phyloP scores from a whole-genome alignment of 2,113 vertebrate genomes.

The Trematomus loennbergii region DNA sequence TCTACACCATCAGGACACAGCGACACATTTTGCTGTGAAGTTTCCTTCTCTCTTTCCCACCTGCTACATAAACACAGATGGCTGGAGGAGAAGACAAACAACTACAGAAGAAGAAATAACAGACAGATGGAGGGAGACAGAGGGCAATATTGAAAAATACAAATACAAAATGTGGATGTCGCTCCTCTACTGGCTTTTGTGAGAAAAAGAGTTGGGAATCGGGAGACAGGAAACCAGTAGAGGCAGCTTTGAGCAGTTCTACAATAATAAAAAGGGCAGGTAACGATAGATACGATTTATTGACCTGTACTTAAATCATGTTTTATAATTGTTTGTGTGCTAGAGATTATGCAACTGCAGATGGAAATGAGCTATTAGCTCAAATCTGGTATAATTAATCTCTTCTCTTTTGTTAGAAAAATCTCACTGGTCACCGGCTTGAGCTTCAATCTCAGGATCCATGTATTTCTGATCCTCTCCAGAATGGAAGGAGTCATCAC shows the following conservation, averaged over 20 bases:
- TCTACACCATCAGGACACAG: not conserved
- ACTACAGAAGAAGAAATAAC: slow-evolving; percentile 14
- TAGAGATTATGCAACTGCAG: too few relatives aligned
- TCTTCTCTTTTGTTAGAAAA: too few relatives aligned
- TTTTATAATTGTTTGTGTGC: too few relatives aligned
- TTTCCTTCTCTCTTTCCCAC: slow-evolving; percentile 31
- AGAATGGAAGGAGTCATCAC: too few relatives aligned
- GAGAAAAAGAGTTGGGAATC: not conserved
- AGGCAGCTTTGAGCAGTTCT: not conserved
- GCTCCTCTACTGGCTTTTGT: slow-evolving; percentile 28
- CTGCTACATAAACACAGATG: slow-evolving; percentile 63
- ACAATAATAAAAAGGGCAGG: too few relatives aligned
- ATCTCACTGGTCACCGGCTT: too few relatives aligned
- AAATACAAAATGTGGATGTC: slow-evolving; percentile 28
- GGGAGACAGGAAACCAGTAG: not conserved
- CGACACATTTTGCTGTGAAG: slow-evolving; percentile 8
- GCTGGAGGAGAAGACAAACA: slow-evolving; percentile 38
- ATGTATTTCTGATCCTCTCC: too few relatives aligned
- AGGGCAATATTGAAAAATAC: slow-evolving; percentile 11
- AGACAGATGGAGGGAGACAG: slow-evolving; percentile 47
- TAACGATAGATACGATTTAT: too few relatives aligned
- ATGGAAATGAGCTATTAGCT: too few relatives aligned
- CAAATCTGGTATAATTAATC: too few relatives aligned
- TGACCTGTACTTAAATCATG: too few relatives aligned
- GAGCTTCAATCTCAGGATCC: too few relatives aligned